Evolutionary conservation across 2,888 invertebrate genomes (phyloP), one percentile per base, ranked within the genome.

Genomic region (Glyphotaelius pellucidus): DNA sequence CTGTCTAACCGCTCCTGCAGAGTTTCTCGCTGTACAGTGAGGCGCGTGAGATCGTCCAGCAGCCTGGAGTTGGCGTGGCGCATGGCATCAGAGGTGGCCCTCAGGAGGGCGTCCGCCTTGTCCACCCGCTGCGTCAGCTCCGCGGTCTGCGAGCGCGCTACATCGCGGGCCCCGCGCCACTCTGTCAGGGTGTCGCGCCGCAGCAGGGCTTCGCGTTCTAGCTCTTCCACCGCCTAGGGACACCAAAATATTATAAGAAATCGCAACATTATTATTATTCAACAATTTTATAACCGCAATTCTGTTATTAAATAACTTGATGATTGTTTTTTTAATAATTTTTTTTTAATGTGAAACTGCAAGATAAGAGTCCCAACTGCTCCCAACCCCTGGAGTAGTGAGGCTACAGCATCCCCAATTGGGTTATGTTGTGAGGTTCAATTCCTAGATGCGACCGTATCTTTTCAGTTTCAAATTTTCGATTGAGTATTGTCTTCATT

Each of bases 171-270:
- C 52, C 94, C 92, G 80, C 94, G 95, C 95, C 95, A 95, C 92
- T 94, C 91, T n/a, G 95, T 94, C 3, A 96, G 94, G 11, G 96
- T 96, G 94, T 96, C 96, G 94, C 96, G 95, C 94, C 96, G 96
- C 83, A 97, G 94, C 1, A 96, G 96, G 0, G 95, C 95, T 25
- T 96, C 95, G 90, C 95, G 95, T 93, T 97, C 96, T 93, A 96
- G 93, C 94, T 96, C 96, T n/a, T 93, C 93, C 7, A 93, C 90
- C 4, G 93, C 93, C 93, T 93, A 87, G 14, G 88, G 85, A 35
- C 19, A 86, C 7, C 2, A 84, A 38, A 84, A 91, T 47, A 47
- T 42, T 42, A 2, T 42, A 42, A 42, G 42, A 42, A 42, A 42
- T 42, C 12, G 12, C 42, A 42, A 42, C 12, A 12, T 12, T 38